Evolutionary conservation across 2,113 vertebrate genomes (phyloP).

Genomic region (Pogonocichla stellata): DNA sequence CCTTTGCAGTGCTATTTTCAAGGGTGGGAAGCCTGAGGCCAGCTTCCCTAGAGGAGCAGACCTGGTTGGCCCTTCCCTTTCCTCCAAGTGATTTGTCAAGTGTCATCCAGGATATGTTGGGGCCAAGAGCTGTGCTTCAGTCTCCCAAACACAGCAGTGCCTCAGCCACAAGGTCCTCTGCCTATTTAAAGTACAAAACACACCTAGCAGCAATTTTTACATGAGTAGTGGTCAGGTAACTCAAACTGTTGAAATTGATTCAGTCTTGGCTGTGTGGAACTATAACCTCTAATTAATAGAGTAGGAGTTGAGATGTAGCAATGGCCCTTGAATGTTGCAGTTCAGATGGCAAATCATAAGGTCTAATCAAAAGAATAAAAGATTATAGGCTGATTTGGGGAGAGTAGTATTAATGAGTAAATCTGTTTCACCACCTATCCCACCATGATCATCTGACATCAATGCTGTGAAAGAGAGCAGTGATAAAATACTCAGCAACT

Average conservation of each 20-base stretch:
- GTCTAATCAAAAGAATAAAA: neutral
- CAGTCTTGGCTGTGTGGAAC: neutral
- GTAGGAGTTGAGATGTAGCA: neutral
- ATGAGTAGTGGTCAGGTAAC: accelerated
- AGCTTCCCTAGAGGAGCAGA: neutral
- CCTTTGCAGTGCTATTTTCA: neutral
- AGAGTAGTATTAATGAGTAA: neutral
- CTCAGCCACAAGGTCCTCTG: neutral
- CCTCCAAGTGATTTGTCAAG: neutral
- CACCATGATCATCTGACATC: neutral
- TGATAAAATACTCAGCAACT: neutral
- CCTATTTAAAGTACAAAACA: neutral
- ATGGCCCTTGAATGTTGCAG: neutral
- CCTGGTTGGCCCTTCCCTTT: neutral
- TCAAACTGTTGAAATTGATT: neutral
- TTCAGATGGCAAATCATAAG: neutral
- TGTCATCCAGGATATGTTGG: neutral
- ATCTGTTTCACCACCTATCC: neutral
- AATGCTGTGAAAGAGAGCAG: neutral
- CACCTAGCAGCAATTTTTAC: neutral
- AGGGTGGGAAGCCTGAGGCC: neutral
- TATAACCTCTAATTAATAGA: neutral
- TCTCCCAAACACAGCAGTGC: neutral
- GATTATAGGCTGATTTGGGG: neutral
- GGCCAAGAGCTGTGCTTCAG: neutral